These are phyloP conservation scores for Pampusana beccarii DNA, from an alignment of 2,113 vertebrate species.

Conservation along the genomic window DNA sequence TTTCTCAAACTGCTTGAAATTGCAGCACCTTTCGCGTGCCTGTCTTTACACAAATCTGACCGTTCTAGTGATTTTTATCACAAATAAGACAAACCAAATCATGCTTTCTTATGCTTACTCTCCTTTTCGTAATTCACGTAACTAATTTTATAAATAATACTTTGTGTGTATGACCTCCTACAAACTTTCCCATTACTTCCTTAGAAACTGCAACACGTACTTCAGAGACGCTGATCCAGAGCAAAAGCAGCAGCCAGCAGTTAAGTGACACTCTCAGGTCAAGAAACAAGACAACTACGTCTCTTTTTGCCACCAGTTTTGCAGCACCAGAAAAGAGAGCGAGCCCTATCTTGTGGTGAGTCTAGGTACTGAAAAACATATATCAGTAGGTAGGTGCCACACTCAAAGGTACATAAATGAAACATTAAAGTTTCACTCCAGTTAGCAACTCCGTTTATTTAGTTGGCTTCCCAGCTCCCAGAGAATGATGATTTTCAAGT, in stretches of 20 bases:
- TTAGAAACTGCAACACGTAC: neutral
- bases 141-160: neutral
- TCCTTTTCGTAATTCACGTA: neutral
- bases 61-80: neutral
- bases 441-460: neutral
- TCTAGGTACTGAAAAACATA: neutral
- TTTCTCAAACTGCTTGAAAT: neutral
- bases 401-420: fast-evolving
- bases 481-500: neutral
- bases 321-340: neutral
- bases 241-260: neutral
- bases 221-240: neutral
- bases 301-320: neutral
- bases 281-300: neutral
- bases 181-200: neutral
- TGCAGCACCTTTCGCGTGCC: neutral
- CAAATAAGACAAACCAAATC: neutral
- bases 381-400: neutral
- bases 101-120: neutral
- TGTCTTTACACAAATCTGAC: neutral
- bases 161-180: neutral
- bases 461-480: neutral
- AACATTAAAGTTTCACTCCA: neutral
- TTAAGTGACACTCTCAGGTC: neutral
- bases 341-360: neutral